A percentile compares a stretch with the other conserved stretches of the same genome.
Conservation (phyloP, 2,113 vertebrate species). For the Rhabdornis inornatus region DNA sequence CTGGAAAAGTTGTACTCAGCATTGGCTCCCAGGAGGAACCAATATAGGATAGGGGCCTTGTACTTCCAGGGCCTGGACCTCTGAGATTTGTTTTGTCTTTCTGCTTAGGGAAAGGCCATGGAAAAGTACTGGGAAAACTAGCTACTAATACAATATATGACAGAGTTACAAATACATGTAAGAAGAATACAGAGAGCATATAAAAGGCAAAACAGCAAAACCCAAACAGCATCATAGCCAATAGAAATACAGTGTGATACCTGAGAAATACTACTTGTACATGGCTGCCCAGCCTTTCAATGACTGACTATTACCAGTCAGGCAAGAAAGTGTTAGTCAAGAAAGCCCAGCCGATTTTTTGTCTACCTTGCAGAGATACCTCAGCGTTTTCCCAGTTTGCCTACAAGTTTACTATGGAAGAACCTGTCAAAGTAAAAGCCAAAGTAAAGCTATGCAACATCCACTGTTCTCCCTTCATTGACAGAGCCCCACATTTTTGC, state of each 20-base stretch:
- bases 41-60: not conserved
- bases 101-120: not conserved
- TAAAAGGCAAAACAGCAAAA: not conserved
- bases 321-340: not conserved
- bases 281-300: not conserved
- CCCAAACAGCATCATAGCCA: not conserved
- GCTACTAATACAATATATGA: not conserved
- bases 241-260: not conserved
- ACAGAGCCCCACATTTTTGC: not conserved
- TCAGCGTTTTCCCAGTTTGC: not conserved
- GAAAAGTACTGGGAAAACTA: not conserved
- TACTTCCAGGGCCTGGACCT: not conserved
- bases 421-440: not conserved
- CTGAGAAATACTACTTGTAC: not conserved
- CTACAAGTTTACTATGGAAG: not conserved
- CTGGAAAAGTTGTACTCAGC: not conserved
- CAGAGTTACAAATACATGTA: not conserved
- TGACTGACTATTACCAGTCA: not conserved
- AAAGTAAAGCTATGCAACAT: not conserved
- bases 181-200: not conserved
- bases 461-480: not conserved
- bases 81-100: not conserved
- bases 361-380: not conserved
- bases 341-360: not conserved
- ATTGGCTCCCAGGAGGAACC: not conserved